Conservation (phyloP, 1,140 invertebrate species). For the Lasioglossum albipes region DNA sequence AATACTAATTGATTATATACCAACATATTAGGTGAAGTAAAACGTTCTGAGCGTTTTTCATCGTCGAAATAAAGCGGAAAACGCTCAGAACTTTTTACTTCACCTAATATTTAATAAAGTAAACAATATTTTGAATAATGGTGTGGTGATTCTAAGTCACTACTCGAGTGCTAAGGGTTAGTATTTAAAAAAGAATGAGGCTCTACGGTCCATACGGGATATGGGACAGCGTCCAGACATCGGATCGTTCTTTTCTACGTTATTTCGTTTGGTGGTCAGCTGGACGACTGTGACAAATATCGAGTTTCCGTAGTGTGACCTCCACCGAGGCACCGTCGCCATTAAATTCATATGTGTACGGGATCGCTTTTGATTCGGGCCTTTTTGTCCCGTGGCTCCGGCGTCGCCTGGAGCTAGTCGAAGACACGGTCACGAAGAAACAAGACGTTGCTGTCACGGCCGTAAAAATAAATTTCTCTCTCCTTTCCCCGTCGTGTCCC, state of each 20-base stretch:
- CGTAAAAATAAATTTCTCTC: slow-evolving; percentile 63
- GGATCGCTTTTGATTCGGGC: slow-evolving; percentile 51
- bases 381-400: slow-evolving; percentile 23
- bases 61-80: no score
- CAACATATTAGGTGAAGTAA: no score
- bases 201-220: no score
- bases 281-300: slow-evolving; percentile 48
- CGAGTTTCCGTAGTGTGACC: slow-evolving; percentile 38
- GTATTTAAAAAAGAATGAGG: no score
- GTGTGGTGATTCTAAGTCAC: no score
- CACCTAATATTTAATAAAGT: no score
- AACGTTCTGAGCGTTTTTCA: no score
- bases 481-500: not conserved
- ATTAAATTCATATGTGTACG: slow-evolving; percentile 36
- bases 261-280: not conserved
- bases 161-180: no score
- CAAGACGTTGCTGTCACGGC: slow-evolving; percentile 52
- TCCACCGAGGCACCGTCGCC: slow-evolving; percentile 22
- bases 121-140: no score
- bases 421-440: slow-evolving; percentile 47
- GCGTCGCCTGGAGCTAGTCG: slow-evolving; percentile 5
- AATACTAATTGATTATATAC: no score
- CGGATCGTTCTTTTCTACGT: not conserved
- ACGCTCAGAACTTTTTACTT: no score
- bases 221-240: not conserved